Base-by-base conservation (phyloP, 1,140 invertebrate species). In the Apis mellifera region DNA sequence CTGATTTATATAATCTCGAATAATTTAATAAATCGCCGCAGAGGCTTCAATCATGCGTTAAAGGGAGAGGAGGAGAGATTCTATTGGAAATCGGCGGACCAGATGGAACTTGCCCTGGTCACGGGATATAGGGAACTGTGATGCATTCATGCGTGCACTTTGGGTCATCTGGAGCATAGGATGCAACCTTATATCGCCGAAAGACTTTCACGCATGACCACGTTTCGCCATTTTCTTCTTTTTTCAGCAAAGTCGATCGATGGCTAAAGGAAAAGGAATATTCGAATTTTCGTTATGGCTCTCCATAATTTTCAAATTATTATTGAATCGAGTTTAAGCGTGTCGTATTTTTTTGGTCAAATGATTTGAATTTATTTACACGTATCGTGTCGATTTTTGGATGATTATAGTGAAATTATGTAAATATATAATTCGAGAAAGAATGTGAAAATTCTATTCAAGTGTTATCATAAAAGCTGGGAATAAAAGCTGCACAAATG, bases 21-120 rank as follows among this genome's bases (percentile, higher is more conserved):
- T 76, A 76, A 76, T 76, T 76, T 65, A 76, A 76, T 76, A 76
- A 76, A 64, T 76, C 60, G 73, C 2, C 48, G 48, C 0, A 9
- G 48, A 19, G 60, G 59, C 50, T 64, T 76, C 42, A 19, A 52
- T 32, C 48, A 48, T 0, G 48, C 21, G 55, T 66, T 48, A 42
- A 50, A 23, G 70, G 59, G 55, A 42, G 50, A 9, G n/a, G 32
- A 42, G 32, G 32, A 42, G 32, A 42, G 32, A 42, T 7, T n/a
- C 32, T 42, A 42, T 42, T 66, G 48, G 26, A 66, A 50, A 55
- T 26, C 62, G 26, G 0, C 62, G 21, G 19, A 55, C 50, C 50
- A 66, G 26, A 66, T 66, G 75, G 21, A 55, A 77, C 66, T 77
- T 77, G 52, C 21, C 26, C 21, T n/a, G n/a, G 13, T 9, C 48